Evolutionary conservation across 2,113 vertebrate genomes (phyloP).

Genomic region (Grus americana): DNA sequence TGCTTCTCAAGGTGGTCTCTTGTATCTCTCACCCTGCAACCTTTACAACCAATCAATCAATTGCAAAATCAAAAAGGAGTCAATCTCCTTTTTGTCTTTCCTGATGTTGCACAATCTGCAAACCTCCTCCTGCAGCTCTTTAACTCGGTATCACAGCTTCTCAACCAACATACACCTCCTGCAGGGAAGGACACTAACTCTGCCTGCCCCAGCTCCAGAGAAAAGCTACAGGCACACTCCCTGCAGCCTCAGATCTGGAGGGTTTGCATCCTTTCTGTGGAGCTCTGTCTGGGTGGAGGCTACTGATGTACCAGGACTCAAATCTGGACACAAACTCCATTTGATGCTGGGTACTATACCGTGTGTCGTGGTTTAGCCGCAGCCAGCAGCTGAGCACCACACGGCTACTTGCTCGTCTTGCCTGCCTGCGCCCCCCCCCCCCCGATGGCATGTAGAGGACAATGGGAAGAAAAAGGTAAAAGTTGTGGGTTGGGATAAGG

Average conservation of each 20-base stretch:
- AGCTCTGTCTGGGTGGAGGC: background rate
- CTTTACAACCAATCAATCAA: background rate
- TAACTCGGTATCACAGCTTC: background rate
- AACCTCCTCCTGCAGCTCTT: background rate
- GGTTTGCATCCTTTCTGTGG: background rate
- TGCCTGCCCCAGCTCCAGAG: background rate
- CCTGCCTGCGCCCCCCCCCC: too few species aligned
- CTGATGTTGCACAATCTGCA: background rate
- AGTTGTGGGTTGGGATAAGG: too few species aligned
- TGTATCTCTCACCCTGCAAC: background rate
- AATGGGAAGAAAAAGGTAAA: too few species aligned
- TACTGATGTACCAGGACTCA: background rate
- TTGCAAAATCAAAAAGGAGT: background rate
- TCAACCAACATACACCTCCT: background rate
- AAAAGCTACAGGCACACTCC: background rate
- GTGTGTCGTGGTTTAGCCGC: too few species aligned
- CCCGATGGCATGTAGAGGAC: too few species aligned
- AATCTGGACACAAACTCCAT: background rate
- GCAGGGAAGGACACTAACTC: background rate
- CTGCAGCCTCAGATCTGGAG: background rate
- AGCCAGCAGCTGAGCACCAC: too few species aligned
- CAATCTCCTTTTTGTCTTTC: background rate
- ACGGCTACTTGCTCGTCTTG: too few species aligned
- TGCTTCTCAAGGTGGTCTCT: background rate
- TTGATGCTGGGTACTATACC: background rate